Evolutionary conservation across 2,113 vertebrate species (phyloP), one percentile per base, ranked within the genome.

Genomic region (Melanostigma gelatinosum): DNA sequence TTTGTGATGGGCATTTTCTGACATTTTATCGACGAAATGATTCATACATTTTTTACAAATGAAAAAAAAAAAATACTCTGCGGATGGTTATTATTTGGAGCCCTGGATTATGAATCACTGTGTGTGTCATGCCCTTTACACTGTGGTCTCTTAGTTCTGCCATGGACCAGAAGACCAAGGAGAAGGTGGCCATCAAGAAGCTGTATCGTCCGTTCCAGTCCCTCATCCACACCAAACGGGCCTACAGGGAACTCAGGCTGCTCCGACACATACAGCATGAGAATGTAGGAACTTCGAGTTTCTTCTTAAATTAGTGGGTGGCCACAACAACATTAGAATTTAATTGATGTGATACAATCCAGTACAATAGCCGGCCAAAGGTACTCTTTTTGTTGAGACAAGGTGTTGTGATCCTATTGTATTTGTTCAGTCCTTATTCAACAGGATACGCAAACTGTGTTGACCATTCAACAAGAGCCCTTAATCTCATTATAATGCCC

Each of bases 181-280:
- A 96, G 64, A 94, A 94, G 57, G 95, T 96, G 54, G 96, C 96
- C 77, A 95, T 96, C 71, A 96, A 96, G 90, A 96, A 96, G 84
- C 88, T 96, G 27, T 92, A 95, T 58, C 93, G 95, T 34, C 95
- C 96, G 1, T 96, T 96, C 88, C 95, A 96, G 91, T 96, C 96
- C 8, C 87, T 96, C 71, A 92, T 94, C 80, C 95, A 95, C 0
- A 82, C 95, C 44, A 95, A 95, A 50, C 89, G 96, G 22, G 94
- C 94, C 3, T 96, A 96, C 85, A 91, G 96, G 54, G 96, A 96
- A 11, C 95, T 96, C 18, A 36, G 94, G 9, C 93, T 96, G n/a
- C 93, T 96, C 7, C 94, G 94, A 3, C 88, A 96, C 66, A 96
- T 95, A 84, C 93, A 93, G 64, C 94, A 96, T 15, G 96, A 96